These are phyloP conservation scores for Musca domestica DNA, from an alignment of 1,140 invertebrate species.

Conservation along the genomic window DNA sequence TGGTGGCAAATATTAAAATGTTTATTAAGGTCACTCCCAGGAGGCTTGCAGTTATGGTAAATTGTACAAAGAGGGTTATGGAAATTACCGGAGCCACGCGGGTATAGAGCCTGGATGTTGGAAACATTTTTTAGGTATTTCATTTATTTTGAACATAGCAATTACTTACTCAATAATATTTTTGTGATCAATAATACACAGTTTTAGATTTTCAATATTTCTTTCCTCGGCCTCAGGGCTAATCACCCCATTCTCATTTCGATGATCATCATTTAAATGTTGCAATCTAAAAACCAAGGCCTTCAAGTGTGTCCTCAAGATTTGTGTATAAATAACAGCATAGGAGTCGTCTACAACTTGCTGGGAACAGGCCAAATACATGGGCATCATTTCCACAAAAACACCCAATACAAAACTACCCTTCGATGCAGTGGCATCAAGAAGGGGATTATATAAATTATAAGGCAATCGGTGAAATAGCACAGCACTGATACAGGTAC, in stretches of 20 bases:
- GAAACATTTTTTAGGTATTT: neutral
- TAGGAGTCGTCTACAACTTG: conserved; percentile 37
- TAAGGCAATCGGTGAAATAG: conserved; percentile 33
- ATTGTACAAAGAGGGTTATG: conserved; percentile 37
- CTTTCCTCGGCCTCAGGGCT: conserved; percentile 13
- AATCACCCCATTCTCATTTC: conserved; percentile 19
- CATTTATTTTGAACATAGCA: neutral
- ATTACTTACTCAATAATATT: conserved; percentile 30
- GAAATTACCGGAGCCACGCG: conserved; percentile 34
- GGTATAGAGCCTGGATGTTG: conserved; percentile 14
- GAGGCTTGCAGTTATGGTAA: conserved; percentile 35
- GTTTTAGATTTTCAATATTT: conserved; percentile 30
- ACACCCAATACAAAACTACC: conserved; percentile 29
- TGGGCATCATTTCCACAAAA: conserved; percentile 33
- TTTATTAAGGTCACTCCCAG: conserved; percentile 37
- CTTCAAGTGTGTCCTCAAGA: conserved; percentile 31
- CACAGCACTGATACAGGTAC: conserved; percentile 32
- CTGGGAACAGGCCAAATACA: conserved; percentile 37
- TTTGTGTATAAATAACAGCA: conserved; percentile 34
- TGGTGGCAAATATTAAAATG: conserved; percentile 34
- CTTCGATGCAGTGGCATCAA: conserved; percentile 30
- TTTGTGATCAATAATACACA: conserved; percentile 35
- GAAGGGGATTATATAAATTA: conserved; percentile 31
- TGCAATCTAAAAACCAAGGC: conserved; percentile 24
- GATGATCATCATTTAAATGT: too few relatives aligned